A percentile compares a stretch with the other conserved stretches of the same genome.
Evolutionary conservation across 2,888 invertebrate genomes (phyloP).

Genomic region (Stenoptilia bipunctidactyla): DNA sequence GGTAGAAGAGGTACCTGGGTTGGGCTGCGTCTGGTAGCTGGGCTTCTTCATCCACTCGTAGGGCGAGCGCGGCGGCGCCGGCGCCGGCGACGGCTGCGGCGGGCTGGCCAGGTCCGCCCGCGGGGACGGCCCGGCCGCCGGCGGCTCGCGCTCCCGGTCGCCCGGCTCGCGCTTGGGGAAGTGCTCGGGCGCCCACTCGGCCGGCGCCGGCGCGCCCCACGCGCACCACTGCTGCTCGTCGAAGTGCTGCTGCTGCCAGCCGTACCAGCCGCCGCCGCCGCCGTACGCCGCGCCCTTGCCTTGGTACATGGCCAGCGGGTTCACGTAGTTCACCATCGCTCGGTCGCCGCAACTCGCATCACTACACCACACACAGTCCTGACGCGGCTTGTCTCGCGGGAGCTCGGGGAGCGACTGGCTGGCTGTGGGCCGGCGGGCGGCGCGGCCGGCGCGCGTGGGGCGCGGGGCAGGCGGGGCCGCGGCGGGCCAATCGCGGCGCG

Average conservation of each 20-base stretch:
- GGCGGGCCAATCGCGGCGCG: conserved; percentile 33
- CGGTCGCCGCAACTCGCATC: conserved; percentile 62
- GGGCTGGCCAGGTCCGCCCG: conserved; percentile 70
- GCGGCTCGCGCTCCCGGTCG: conserved; percentile 48
- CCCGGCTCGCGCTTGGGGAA: conserved; percentile 57
- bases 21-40: conserved; percentile 86
- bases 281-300: conserved; percentile 72
- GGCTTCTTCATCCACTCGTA: conserved; percentile 95
- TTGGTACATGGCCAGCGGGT: conserved; percentile 77
- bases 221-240: conserved; percentile 73
- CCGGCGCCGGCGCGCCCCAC: conserved; percentile 63
- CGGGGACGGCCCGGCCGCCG: conserved; percentile 58
- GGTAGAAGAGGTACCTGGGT: no score
- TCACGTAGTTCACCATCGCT: conserved; percentile 82
- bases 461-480: conserved; percentile 29
- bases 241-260: conserved; percentile 64
- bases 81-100: conserved; percentile 68
- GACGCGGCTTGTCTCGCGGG: conserved; percentile 32
- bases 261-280: conserved; percentile 58
- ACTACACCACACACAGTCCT: conserved; percentile 58
- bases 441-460: conserved; percentile 12
- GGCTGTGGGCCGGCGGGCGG: conserved; percentile 24
- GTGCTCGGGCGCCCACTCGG: conserved; percentile 58
- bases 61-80: conserved; percentile 82
- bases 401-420: conserved; percentile 34